Evolutionary conservation across 2,888 invertebrate genomes (phyloP).

Genomic region (Leptura quadrifasciata): DNA sequence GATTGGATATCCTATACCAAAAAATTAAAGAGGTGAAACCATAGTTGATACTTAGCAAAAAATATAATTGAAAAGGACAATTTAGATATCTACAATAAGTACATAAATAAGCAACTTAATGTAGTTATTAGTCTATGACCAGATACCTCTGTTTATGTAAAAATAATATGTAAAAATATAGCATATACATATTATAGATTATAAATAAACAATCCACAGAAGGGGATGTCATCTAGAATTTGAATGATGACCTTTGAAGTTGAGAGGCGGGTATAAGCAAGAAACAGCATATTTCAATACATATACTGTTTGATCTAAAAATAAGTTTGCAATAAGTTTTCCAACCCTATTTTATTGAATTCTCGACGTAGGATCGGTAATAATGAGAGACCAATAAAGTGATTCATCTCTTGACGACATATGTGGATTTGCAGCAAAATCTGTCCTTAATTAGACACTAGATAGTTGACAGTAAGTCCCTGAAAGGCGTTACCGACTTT

Average conservation of each 20-base stretch:
- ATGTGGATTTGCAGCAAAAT: neutral
- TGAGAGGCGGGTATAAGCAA: neutral
- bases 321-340: neutral
- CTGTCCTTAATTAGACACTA: neutral
- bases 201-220: neutral
- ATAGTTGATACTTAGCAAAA: too few species aligned
- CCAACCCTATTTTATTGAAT: neutral
- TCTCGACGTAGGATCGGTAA: neutral
- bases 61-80: too few species aligned
- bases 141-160: neutral
- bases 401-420: neutral
- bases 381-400: neutral
- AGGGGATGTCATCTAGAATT: neutral
- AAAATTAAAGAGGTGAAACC: too few species aligned
- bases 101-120: too few species aligned
- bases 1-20: too few species aligned
- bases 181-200: neutral
- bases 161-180: neutral
- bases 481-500: neutral
- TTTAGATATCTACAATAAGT: too few species aligned
- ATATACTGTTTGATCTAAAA: constrained; percentile 6
- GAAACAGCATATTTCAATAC: neutral
- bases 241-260: neutral
- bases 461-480: neutral
- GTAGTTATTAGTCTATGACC: neutral